phyloP scores from a whole-genome alignment of 2,888 invertebrate genomes.

The Scelioninae gen. 1 region DNA sequence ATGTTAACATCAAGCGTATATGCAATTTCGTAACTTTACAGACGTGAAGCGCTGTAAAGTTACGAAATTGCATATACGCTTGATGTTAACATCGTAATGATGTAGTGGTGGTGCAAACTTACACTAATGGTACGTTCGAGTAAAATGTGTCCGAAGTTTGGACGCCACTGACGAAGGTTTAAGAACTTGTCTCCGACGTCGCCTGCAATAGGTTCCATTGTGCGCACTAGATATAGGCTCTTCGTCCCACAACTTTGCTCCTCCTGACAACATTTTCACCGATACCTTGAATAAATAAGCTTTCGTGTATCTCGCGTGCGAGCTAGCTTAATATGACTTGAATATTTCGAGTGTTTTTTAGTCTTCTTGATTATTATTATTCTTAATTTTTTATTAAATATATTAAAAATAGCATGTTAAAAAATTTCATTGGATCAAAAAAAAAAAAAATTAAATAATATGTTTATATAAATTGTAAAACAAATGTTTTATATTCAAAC shows the following conservation, averaged over 20 bases:
- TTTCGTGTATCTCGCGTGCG: not conserved
- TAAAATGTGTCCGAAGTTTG: conserved; percentile 80
- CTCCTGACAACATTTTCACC: conserved; percentile 65
- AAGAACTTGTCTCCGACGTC: conserved; percentile 78
- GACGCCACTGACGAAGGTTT: conserved; percentile 75
- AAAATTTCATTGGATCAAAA: too few species aligned
- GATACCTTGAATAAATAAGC: conserved; percentile 31
- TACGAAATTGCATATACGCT: conserved; percentile 58
- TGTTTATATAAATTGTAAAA: too few species aligned
- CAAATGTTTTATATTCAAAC: too few species aligned
- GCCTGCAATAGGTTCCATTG: conserved; percentile 76
- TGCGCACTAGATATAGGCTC: conserved; percentile 74
- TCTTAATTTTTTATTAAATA: too few species aligned
- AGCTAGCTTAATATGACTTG: too few species aligned
- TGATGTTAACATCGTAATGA: conserved; percentile 75
- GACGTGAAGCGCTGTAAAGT: conserved; percentile 31
- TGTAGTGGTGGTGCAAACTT: conserved; percentile 75
- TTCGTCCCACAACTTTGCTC: conserved; percentile 76
- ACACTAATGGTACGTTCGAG: conserved; percentile 75
- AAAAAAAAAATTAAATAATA: too few species aligned
- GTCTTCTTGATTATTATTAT: too few species aligned
- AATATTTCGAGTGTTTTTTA: too few species aligned
- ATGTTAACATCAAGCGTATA: too few species aligned
- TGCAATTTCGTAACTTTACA: too few species aligned
- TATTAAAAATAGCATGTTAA: too few species aligned